Percentiles rank a stretch among this genome's conserved stretches.
These are phyloP conservation scores for Sebastes fasciatus DNA, from an alignment of 2,113 vertebrate species.

Conservation along the genomic window DNA sequence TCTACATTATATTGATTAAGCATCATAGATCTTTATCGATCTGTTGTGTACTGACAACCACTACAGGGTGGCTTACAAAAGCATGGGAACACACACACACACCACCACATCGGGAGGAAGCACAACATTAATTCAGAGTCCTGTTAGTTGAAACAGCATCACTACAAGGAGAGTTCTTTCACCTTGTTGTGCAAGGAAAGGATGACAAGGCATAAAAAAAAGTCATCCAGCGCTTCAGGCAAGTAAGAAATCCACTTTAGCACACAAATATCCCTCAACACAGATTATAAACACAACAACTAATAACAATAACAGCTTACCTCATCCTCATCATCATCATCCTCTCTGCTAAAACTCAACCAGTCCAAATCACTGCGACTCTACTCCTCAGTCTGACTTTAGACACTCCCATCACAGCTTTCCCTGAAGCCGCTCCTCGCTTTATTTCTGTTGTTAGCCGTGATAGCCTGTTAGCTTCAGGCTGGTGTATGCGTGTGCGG, in stretches of 20 bases:
- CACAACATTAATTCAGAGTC: background rate
- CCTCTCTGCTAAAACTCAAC: slow-evolving; percentile 32
- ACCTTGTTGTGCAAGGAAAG: slow-evolving; percentile 17
- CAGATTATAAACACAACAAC: background rate
- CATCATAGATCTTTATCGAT: slow-evolving; percentile 67
- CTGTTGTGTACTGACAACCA: slow-evolving; percentile 41
- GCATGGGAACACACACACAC: slow-evolving; percentile 21
- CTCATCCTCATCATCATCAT: slow-evolving; percentile 49
- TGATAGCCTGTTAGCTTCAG: slow-evolving; percentile 53
- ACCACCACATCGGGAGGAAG: background rate
- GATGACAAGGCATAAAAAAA: slow-evolving; percentile 55
- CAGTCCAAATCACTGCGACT: slow-evolving; percentile 30
- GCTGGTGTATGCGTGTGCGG: slow-evolving; percentile 25
- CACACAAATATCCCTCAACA: slow-evolving; percentile 2
- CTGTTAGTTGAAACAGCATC: background rate
- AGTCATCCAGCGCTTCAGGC: slow-evolving; percentile 15
- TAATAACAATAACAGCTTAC: slow-evolving; percentile 57
- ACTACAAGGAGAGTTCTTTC: slow-evolving; percentile 6
- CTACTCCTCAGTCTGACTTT: slow-evolving; percentile 20
- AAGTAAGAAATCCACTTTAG: background rate
- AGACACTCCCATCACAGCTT: slow-evolving; percentile 29
- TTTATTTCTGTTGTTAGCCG: slow-evolving; percentile 34
- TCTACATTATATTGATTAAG: slow-evolving; percentile 74
- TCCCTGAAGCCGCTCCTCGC: slow-evolving; percentile 11
- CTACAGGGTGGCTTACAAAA: slow-evolving; percentile 29